These are phyloP conservation scores for Paragorgia papillata DNA, from an alignment of 92 coral and sea anemone genomes.

Conservation along the genomic window DNA sequence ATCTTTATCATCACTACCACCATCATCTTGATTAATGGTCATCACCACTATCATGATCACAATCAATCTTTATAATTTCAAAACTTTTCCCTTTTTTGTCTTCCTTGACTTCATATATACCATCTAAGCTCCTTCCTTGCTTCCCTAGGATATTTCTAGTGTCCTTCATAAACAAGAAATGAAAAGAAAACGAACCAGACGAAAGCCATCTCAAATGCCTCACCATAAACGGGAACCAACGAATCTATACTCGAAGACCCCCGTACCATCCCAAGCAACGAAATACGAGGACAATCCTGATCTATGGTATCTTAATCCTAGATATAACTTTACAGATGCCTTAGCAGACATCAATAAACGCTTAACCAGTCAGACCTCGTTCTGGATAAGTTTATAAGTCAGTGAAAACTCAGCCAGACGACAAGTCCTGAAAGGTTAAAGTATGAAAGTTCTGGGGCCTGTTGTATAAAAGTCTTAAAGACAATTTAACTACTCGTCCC, in stretches of 20 bases:
- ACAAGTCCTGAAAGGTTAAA: not conserved
- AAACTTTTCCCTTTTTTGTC: no score
- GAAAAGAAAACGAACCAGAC: slow-evolving; percentile 28
- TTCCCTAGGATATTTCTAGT: not conserved
- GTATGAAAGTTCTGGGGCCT: no score
- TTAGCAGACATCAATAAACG: slow-evolving; percentile 33
- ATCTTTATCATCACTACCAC: no score
- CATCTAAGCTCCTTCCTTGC: not conserved
- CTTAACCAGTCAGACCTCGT: slow-evolving; percentile 33
- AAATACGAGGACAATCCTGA: slow-evolving; percentile 26
- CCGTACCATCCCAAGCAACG: not conserved
- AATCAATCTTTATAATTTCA: no score
- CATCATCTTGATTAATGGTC: no score
- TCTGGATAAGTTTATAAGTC: slow-evolving; percentile 21
- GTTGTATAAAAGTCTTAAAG: no score
- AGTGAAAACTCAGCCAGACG: not conserved
- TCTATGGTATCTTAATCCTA: slow-evolving; percentile 24
- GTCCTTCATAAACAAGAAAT: slow-evolving; percentile 28
- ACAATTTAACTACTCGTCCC: no score
- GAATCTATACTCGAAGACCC: not conserved
- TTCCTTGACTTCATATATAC: no score
- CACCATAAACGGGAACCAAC: not conserved
- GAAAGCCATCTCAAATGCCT: slow-evolving; percentile 14
- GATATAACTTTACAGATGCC: slow-evolving; percentile 32
- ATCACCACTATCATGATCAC: no score